Conservation (phyloP, 2,113 vertebrate species). For the Strigops habroptila region DNA sequence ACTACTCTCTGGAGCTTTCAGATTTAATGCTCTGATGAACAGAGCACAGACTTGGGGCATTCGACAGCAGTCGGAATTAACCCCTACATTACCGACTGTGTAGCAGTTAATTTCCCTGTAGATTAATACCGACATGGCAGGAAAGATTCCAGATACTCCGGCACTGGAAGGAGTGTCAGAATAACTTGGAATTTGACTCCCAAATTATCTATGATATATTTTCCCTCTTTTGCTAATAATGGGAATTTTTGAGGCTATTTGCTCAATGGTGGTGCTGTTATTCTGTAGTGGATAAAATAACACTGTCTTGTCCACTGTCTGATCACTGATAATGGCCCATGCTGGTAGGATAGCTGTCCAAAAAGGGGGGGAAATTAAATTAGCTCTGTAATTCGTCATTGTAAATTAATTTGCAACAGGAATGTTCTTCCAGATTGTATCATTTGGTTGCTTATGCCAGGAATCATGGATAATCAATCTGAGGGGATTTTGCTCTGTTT, state of each 20-base stretch:
- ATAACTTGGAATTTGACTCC: background rate
- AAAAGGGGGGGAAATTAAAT: background rate
- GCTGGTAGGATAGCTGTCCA: background rate
- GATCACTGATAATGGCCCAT: background rate
- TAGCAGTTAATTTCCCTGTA: conserved; percentile 49
- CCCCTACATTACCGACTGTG: conserved; percentile 47
- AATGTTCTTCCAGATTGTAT: background rate
- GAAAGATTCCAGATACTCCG: background rate
- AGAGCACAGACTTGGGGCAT: conserved; percentile 72
- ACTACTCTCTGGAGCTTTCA: conserved; percentile 78
- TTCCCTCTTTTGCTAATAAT: background rate
- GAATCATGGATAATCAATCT: background rate
- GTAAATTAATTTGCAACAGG: conserved; percentile 1
- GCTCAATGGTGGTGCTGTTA: background rate
- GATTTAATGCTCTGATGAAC: conserved; percentile 83
- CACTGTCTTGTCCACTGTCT: background rate
- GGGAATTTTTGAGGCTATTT: background rate
- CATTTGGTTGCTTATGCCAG: background rate
- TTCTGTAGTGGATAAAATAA: background rate
- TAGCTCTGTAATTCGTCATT: background rate
- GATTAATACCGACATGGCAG: background rate
- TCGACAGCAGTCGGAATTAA: conserved; percentile 73
- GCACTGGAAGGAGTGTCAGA: background rate
- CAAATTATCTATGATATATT: background rate
- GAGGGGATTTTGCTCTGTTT: background rate